Conservation (phyloP, 2,113 vertebrate genomes). For the Anas platyrhynchos region DNA sequence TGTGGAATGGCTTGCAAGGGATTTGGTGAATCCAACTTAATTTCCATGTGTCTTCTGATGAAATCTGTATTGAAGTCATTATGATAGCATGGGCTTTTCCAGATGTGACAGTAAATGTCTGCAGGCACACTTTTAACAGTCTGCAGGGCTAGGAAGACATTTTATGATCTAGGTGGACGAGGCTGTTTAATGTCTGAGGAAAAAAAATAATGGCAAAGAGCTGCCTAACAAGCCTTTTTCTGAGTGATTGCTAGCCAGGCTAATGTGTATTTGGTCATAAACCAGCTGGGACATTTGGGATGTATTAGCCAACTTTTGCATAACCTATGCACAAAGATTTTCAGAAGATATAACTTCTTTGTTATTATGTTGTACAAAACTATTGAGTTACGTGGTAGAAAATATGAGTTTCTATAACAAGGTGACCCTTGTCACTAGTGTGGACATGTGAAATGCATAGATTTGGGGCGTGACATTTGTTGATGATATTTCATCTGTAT, state of each 20-base stretch:
- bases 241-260: slow-evolving; percentile 39
- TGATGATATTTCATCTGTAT: not conserved
- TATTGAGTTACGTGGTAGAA: not conserved
- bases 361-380: not conserved
- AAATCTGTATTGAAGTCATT: slow-evolving; percentile 15
- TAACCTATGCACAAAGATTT: not conserved
- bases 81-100: not conserved
- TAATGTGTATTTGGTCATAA: slow-evolving; percentile 18
- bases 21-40: not conserved
- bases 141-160: slow-evolving; percentile 18
- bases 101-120: slow-evolving; percentile 37
- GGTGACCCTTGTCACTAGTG: not conserved
- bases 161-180: slow-evolving; percentile 29
- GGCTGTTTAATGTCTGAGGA: slow-evolving; percentile 33
- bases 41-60: not conserved
- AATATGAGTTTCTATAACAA: not conserved
- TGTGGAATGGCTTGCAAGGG: not conserved
- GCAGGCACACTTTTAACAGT: slow-evolving; percentile 7
- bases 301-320: slow-evolving; percentile 19
- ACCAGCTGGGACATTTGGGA: slow-evolving; percentile 30
- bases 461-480: not conserved
- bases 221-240: not conserved
- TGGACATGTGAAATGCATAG: not conserved
- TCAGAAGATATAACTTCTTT: not conserved
- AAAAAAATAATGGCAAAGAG: not conserved